A percentile compares a stretch with the other conserved stretches of the same genome.
Evolutionary conservation across 2,888 invertebrate genomes (phyloP).

Genomic region (Drosophila picticornis): DNA sequence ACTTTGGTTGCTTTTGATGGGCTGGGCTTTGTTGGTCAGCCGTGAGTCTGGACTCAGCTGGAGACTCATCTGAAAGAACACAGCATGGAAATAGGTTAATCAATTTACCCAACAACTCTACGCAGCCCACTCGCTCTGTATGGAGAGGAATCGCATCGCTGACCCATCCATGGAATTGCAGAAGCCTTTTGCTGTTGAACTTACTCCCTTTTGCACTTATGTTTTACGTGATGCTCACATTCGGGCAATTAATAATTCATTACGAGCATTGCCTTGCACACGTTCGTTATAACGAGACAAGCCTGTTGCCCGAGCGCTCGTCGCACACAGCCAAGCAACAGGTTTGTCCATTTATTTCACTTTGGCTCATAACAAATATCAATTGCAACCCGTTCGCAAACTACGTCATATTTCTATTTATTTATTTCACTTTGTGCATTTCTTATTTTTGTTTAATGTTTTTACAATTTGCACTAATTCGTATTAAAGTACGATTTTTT

Average conservation of each 20-base stretch:
- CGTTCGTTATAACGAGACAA: slow-evolving; percentile 7
- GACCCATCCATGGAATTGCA: slow-evolving; percentile 10
- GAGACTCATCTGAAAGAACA: slow-evolving; percentile 58
- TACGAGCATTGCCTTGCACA: background rate
- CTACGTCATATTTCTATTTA: background rate
- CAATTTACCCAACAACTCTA: background rate
- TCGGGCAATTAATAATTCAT: slow-evolving; percentile 7
- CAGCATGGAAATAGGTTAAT: slow-evolving; percentile 61
- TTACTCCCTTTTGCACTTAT: background rate
- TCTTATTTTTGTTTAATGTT: background rate
- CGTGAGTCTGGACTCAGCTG: slow-evolving; percentile 34
- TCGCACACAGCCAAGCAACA: slow-evolving; percentile 32
- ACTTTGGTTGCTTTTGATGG: slow-evolving; percentile 31
- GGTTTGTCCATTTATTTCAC: slow-evolving; percentile 39
- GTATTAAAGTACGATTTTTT: background rate
- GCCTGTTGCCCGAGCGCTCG: slow-evolving; percentile 15
- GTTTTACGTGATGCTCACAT: slow-evolving; percentile 16
- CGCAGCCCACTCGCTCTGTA: background rate
- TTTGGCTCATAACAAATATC: slow-evolving; percentile 8
- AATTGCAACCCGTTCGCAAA: background rate
- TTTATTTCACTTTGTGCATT: background rate
- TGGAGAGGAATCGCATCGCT: background rate
- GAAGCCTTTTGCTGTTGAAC: background rate
- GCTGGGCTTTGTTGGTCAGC: background rate
- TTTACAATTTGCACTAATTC: background rate